Percentiles rank a stretch among this genome's conserved stretches.
phyloP scores from a whole-genome alignment of 2,888 invertebrate species.

The Cataglyphis rosenhaueri region DNA sequence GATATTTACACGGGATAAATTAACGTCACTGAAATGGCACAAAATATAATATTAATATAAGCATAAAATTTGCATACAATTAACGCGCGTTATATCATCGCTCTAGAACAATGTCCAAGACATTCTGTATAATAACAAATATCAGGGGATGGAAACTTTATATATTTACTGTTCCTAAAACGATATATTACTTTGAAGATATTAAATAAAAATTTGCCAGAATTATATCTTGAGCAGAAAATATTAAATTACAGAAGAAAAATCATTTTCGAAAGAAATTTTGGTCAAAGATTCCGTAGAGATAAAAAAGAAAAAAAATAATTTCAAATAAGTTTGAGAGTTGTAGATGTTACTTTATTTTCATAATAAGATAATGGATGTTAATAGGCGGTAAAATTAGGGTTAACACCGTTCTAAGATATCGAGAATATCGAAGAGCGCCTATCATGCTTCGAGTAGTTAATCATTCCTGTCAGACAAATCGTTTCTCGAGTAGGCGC shows the following conservation, averaged over 20 bases:
- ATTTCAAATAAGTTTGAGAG: neutral
- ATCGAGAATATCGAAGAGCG: slow-evolving; percentile 13
- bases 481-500: slow-evolving; percentile 42
- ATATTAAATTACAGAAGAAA: neutral
- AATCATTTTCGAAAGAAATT: neutral
- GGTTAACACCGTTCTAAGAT: slow-evolving; percentile 18
- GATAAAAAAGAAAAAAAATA: neutral
- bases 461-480: slow-evolving; percentile 49
- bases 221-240: slow-evolving; percentile 1
- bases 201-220: neutral
- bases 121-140: slow-evolving; percentile 8
- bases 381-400: slow-evolving; percentile 35
- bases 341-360: neutral
- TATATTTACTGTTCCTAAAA: neutral
- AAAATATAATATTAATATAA: slow-evolving; percentile 3
- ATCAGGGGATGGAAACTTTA: neutral
- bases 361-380: slow-evolving; percentile 7
- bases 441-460: slow-evolving; percentile 22
- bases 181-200: neutral
- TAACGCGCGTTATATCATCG: neutral
- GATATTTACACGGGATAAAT: slow-evolving; percentile 7
- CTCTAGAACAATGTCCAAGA: neutral
- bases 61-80: slow-evolving; percentile 22
- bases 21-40: neutral
- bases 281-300: neutral